phyloP scores from a whole-genome alignment of 2,113 vertebrate species.

The Ceratotherium simum region DNA sequence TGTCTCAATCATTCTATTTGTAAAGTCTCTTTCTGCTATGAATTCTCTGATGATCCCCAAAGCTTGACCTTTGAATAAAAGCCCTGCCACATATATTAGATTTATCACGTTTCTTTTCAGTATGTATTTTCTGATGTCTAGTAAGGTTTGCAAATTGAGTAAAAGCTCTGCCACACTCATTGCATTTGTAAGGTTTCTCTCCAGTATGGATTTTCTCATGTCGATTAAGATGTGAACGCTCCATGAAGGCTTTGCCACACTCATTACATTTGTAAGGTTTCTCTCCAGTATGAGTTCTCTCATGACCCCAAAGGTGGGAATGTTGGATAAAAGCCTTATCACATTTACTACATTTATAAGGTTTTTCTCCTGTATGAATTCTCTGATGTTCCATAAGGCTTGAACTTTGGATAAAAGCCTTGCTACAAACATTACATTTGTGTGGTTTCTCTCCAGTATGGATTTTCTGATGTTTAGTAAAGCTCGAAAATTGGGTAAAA shows the following conservation, averaged over 20 bases:
- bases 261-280: background rate
- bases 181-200: constrained; percentile 45
- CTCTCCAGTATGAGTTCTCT: constrained; percentile 49
- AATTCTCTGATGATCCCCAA: background rate
- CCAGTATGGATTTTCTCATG: constrained; percentile 18
- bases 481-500: constrained; percentile 55
- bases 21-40: background rate
- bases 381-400: background rate
- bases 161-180: constrained; percentile 65
- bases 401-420: constrained; percentile 16
- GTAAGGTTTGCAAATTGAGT: constrained; percentile 47
- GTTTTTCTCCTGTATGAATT: constrained; percentile 37
- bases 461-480: background rate
- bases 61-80: background rate
- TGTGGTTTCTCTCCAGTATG: background rate
- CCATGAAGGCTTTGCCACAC: constrained; percentile 7
- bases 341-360: constrained; percentile 52
- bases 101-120: background rate
- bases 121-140: constrained; percentile 12
- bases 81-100: background rate
- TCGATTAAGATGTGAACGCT: constrained; percentile 18
- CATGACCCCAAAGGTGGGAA: constrained; percentile 23
- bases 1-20: background rate
- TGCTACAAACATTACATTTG: background rate
- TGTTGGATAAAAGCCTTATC: constrained; percentile 38